Evolutionary conservation across 2,113 vertebrate genomes (phyloP).

Genomic region (Leptobrachium ailaonicum): DNA sequence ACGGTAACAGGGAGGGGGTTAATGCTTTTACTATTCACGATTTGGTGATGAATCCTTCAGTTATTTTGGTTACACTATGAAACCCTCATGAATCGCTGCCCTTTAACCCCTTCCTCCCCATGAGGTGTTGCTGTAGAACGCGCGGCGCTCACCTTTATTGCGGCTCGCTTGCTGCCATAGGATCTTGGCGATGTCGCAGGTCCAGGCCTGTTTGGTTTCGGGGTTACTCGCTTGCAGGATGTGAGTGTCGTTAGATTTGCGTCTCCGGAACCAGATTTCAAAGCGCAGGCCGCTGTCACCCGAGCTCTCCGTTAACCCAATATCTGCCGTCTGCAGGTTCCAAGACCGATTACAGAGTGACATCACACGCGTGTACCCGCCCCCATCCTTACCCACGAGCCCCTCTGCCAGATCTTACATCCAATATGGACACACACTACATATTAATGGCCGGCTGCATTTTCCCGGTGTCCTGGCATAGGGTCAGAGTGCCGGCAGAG

Average conservation of each 20-base stretch:
- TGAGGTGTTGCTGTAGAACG: background rate
- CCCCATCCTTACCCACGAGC: background rate
- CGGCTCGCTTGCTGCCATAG: slow-evolving; percentile 89
- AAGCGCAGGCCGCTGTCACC: slow-evolving; percentile 77
- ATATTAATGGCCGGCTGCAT: background rate
- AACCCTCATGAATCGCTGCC: too few species aligned
- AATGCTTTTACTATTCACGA: too few species aligned
- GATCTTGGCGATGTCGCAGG: slow-evolving; percentile 80
- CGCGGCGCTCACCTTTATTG: slow-evolving; percentile 80
- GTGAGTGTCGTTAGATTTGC: slow-evolving; percentile 80
- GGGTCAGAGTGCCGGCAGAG: too few species aligned
- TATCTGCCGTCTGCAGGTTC: slow-evolving; percentile 74
- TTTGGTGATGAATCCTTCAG: too few species aligned
- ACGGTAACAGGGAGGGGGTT: too few species aligned
- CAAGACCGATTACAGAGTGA: background rate
- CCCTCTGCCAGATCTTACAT: background rate
- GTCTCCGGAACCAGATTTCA: slow-evolving; percentile 85
- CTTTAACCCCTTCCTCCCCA: too few species aligned
- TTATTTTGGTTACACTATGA: too few species aligned
- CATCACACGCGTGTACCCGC: background rate
- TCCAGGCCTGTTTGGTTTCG: slow-evolving; percentile 84
- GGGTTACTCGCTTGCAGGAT: slow-evolving; percentile 75
- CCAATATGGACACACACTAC: background rate
- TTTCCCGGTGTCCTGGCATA: too few species aligned
- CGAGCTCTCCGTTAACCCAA: slow-evolving; percentile 80